phyloP scores from a whole-genome alignment of 2,113 vertebrate genomes.

The Rhinopithecus roxellana region DNA sequence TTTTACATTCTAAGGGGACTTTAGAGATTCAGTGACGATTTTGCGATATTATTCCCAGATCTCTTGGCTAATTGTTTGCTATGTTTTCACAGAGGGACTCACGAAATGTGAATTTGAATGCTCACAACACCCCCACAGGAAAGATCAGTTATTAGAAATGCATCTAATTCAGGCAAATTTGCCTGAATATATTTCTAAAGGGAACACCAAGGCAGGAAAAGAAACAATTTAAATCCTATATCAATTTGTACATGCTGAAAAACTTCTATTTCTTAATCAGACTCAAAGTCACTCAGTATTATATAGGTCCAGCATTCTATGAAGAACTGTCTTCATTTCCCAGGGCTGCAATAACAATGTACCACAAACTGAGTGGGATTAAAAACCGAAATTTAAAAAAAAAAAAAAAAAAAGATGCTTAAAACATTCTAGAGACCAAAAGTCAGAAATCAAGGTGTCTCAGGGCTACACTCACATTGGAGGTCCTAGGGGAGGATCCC shows the following conservation, averaged over 20 bases:
- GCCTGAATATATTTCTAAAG: background rate
- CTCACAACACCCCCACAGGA: background rate
- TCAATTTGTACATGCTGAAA: background rate
- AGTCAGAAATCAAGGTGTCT: background rate
- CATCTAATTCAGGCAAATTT: too few species aligned
- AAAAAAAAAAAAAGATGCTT: too few species aligned
- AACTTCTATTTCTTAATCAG: background rate
- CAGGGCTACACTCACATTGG: fast-evolving
- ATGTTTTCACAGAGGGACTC: background rate
- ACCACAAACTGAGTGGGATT: background rate
- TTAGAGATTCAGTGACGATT: background rate
- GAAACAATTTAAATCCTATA: background rate
- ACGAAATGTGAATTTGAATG: background rate
- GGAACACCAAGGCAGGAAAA: background rate
- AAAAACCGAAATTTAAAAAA: background rate
- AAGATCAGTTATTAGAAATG: background rate
- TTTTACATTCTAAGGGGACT: background rate
- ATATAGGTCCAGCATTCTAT: background rate
- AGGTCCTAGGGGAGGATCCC: too few species aligned
- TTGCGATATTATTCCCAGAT: background rate
- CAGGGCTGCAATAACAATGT: fast-evolving
- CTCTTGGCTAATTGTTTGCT: background rate
- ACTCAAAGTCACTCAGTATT: background rate
- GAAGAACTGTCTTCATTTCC: too few species aligned
- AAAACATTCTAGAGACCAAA: background rate